Conservation (phyloP, 1,140 invertebrate genomes). For the Danaus melanippus region DNA sequence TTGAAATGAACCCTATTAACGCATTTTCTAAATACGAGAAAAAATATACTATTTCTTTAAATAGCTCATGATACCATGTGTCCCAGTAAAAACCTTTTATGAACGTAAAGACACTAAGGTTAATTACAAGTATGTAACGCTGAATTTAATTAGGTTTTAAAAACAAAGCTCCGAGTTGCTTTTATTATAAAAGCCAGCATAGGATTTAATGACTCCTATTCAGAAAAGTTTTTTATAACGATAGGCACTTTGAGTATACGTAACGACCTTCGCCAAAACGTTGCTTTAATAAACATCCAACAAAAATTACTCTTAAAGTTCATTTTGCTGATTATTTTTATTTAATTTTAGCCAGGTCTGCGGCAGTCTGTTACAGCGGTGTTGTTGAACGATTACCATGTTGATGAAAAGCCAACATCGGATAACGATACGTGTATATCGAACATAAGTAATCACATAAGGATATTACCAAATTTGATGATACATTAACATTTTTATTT, state of each 20-base stretch:
- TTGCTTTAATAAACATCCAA: conserved; percentile 40
- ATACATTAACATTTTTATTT: conserved; percentile 10
- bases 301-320: conserved; percentile 43
- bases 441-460: conserved; percentile 17
- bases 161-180: conserved; percentile 6
- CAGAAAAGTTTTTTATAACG: conserved; percentile 18
- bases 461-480: no score
- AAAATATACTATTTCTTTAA: no score
- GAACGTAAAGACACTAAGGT: no score
- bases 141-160: conserved; percentile 12
- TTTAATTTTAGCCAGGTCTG: conserved; percentile 66
- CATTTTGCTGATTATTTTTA: conserved; percentile 65
- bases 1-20: no score
- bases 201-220: conserved; percentile 18
- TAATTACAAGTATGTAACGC: conserved; percentile 1
- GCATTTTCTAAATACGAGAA: no score
- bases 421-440: conserved; percentile 36
- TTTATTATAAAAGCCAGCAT: conserved; percentile 14
- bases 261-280: conserved; percentile 28
- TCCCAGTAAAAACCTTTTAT: no score
- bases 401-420: conserved; percentile 67
- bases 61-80: no score
- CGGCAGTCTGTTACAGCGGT: conserved; percentile 46
- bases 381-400: conserved; percentile 68
- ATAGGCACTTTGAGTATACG: conserved; percentile 15